Evolutionary conservation across 2,113 vertebrate genomes (phyloP).

Genomic region (Mesitornis unicolor): DNA sequence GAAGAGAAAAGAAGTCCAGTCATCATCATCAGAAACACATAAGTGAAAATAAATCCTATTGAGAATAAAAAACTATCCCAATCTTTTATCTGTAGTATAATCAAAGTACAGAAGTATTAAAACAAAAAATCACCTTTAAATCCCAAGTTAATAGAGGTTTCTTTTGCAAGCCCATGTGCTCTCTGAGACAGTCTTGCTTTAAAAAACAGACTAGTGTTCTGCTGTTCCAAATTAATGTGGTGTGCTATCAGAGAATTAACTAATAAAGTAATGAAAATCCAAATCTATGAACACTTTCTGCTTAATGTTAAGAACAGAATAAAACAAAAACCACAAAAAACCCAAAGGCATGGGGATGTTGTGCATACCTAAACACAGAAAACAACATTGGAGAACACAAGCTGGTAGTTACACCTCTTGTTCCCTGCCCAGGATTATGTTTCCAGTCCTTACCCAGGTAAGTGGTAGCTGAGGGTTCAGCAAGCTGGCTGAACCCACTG

Average conservation of each 20-base stretch:
- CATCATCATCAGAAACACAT: not conserved
- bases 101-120: not conserved
- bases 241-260: not conserved
- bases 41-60: not conserved
- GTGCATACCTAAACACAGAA: not conserved
- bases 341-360: not conserved
- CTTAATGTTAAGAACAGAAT: not conserved
- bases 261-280: not conserved
- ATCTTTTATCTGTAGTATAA: not conserved
- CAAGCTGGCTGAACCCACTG: not conserved
- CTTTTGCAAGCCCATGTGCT: not conserved
- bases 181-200: not conserved
- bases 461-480: not conserved
- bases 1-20: not conserved
- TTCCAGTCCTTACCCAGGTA: not conserved
- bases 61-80: not conserved
- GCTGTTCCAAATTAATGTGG: not conserved
- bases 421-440: rapidly evolving
- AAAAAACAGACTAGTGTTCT: not conserved
- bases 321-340: not conserved
- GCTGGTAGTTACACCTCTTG: not conserved
- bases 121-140: not conserved
- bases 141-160: not conserved
- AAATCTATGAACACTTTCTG: not conserved
- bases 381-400: too few species aligned